Base-by-base conservation (phyloP, 1,140 invertebrate species). In the Orchestia grillus region DNA sequence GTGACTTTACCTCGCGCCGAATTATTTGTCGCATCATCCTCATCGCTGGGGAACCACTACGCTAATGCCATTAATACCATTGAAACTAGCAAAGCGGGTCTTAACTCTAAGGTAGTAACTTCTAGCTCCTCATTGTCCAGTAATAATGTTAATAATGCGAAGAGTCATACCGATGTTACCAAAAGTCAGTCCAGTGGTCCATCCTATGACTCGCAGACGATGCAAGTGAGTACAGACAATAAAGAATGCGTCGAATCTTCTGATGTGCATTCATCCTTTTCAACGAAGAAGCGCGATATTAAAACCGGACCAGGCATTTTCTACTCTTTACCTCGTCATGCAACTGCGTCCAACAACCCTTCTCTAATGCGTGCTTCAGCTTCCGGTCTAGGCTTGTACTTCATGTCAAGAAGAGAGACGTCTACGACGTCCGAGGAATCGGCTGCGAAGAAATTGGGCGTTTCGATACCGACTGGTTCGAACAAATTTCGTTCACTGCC, bases 271-370 rank as follows among this genome's bases (percentile, higher is more conserved):
- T 96, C 96, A 6, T 96, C 96, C 41, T 95, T 88, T 36, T 90
- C 92, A 28, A 19, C 44, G 3, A 94, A 42, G n/a, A 96, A 96
- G 45, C 95, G 96, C 11, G 95, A 96, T 41, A 57, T 96, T 77
- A 95, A 95, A 45, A 96, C 77, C 19, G 44, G 41, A 43, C 47
- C 96, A 0, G 90, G 90, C 16, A 91, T 96, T 44, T 96, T 96
- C 45, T 96, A 96, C 45, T 96, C 96, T 57, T 53, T 96, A 41
- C 96, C 96, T 91, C 77, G 96, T 40, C 96, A 96, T 41, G 96
- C 96, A 0, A 90, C 96, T 44, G 88, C 96, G 15, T 44, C 96
- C 8, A 96, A 87, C 88, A 96, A 96, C 47, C 96, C 96, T 0
- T 44, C 96, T 8, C 96, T 96, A 36, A 44, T 96, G 44, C 88